These are phyloP conservation scores for Trachurus trachurus DNA, from an alignment of 2,797 vertebrate genomes.

Conservation along the genomic window DNA sequence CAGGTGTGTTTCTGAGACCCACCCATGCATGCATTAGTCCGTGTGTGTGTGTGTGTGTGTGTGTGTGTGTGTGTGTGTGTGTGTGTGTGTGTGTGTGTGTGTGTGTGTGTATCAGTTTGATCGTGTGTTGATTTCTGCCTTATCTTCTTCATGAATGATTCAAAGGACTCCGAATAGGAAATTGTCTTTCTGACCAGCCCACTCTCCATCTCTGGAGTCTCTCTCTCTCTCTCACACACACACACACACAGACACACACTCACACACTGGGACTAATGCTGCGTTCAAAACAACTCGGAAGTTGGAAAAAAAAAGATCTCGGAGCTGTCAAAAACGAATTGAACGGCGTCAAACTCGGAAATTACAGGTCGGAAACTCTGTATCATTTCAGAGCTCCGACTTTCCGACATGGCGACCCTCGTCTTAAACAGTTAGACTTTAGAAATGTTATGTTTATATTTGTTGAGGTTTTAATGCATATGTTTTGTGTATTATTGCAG, in stretches of 20 bases:
- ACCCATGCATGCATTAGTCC: conserved; percentile 40
- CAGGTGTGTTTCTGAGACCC: conserved; percentile 42
- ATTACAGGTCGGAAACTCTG: too few relatives aligned
- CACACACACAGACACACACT: background rate
- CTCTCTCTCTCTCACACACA: background rate
- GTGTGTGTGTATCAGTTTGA: conserved; percentile 40
- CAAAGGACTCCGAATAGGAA: conserved; percentile 54
- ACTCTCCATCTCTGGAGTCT: conserved; percentile 21
- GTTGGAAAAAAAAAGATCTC: too few relatives aligned
- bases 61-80: conserved; percentile 25
- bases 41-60: conserved; percentile 20
- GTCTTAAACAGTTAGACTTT: too few relatives aligned
- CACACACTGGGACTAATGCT: too few relatives aligned
- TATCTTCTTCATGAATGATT: conserved; percentile 73
- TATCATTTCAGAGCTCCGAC: too few relatives aligned
- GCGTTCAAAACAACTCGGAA: too few relatives aligned
- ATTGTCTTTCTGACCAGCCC: conserved; percentile 40
- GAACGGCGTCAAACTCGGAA: too few relatives aligned
- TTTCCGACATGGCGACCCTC: too few relatives aligned
- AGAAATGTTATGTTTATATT: too few relatives aligned
- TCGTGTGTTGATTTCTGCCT: conserved; percentile 56
- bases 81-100: conserved; percentile 13
- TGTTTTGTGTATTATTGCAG: too few relatives aligned
- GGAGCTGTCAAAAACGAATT: too few relatives aligned
- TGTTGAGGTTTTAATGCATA: too few relatives aligned